Base-by-base conservation (phyloP, 92 coral and sea anemone genomes). In the Galaxea fascicularis region DNA sequence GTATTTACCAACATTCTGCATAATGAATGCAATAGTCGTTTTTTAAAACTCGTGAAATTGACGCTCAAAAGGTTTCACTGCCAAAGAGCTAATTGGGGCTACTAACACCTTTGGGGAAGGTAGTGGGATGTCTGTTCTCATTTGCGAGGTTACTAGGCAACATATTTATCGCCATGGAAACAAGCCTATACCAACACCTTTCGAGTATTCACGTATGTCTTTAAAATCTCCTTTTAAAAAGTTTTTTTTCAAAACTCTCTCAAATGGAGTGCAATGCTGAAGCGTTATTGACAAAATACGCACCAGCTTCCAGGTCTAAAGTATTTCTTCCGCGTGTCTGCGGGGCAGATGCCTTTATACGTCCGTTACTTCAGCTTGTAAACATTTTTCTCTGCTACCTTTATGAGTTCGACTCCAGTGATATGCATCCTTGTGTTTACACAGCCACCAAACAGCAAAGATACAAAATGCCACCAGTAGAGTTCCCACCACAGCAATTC, bases 371-470 rank as follows among this genome's bases (percentile, higher is more conserved):
- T 79, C 84, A 1, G 76, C 59, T 29, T 51, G 63, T 18, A 66
- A 39, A 28, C 75, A 65, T 66, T n/a, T 66, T 51, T 79, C 84
- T 52, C 47, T 66, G 52, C 75, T 79, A 16, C 74, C 84, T 26
- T 66, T 49, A 51, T 52, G 21, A 25, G 51, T 51, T 21, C 84
- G 75, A 14, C 35, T 79, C 84, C 84, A 66, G 4, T 79, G 16
- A 0, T 31, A 53, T 21, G 70, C 73, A 18, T 71, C 71, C 26
- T 45, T 71, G 54, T 82, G 45, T 44, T 82, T 70, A 45, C 54
- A 57, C 10, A 82, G 78, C 86, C 86, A 82, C 78, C 78, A 82
- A 70, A 82, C 44, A 31, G 78, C 86, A 58, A 82, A 82, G 54
- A 71, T 27, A 29, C 77, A 31, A 58, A 82, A 82, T 57, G 68